Evolutionary conservation across 2,797 vertebrate species (phyloP).

Genomic region (Avahi laniger): DNA sequence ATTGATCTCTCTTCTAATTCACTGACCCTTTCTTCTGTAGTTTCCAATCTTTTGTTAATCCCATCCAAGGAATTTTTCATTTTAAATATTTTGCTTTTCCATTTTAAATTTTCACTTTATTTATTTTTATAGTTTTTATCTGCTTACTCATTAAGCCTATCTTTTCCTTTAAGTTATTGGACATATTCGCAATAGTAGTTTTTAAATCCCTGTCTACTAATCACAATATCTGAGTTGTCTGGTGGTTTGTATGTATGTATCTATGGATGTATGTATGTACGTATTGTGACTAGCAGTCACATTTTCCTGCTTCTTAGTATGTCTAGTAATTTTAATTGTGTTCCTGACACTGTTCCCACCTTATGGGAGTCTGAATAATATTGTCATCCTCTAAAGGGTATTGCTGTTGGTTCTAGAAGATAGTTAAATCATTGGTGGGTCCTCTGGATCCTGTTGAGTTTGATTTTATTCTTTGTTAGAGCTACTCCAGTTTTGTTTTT

Average conservation of each 20-base stretch:
- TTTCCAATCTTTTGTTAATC: not conserved
- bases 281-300: not conserved
- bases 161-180: conserved; percentile 12
- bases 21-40: not conserved
- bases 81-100: conserved; percentile 21
- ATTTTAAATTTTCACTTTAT: conserved; percentile 26
- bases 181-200: not conserved
- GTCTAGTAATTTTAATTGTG: not conserved
- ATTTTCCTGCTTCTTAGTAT: not conserved
- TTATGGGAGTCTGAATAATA: not conserved
- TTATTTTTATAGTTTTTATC: not conserved
- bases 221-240: not conserved
- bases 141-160: not conserved
- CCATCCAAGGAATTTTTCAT: not conserved
- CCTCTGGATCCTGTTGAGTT: not conserved
- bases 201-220: not conserved
- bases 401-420: not conserved
- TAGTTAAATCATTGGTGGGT: not conserved
- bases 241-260: not conserved
- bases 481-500: not conserved
- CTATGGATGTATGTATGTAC: not conserved
- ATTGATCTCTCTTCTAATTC: not conserved
- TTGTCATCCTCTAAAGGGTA: not conserved
- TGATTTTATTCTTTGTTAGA: not conserved
- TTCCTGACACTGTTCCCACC: not conserved